Evolutionary conservation across 2,888 invertebrate genomes (phyloP), one percentile per base, ranked within the genome.

Genomic region (Synanthedon formicaeformis): DNA sequence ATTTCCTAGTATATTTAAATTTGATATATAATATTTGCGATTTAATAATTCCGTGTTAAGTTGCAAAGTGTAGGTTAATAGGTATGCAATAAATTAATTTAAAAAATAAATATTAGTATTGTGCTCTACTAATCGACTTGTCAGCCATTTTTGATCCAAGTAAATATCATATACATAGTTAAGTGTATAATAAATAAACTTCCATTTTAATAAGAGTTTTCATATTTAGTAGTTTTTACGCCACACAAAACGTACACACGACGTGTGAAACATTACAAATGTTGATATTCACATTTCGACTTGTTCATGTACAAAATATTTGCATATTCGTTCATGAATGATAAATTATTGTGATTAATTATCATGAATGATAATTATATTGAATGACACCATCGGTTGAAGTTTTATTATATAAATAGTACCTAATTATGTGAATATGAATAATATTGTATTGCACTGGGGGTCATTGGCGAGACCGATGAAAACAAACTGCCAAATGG

Each of bases 151-250:
- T 79, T 78, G 75, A 83, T 74, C 78, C 77, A 78, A 75, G 79
- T 83, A 84, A 83, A 77, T 82, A 80, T 57, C 62, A 69, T 74
- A 75, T 34, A 69, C 71, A 71, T 75, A 72, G 75, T 74, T 78
- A 73, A 70, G 73, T 79, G 73, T 79, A 75, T 81, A 82, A 75
- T 81, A 83, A 83, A 83, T 86, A 34, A 34, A 87, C 86, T 87
- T 86, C 86, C 86, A 87, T 82, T 86, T 82, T 81, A 77, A 71
- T 84, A 83, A 83, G 79, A 75, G 75, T 81, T 83, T 81, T 81
- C 79, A 69, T 81, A 78, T 67, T 18, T 18, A 18, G 75, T 84
- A 83, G 81, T 72, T 66, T 71, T 73, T 82, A 78, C 67, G 76
- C 79, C 81, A 76, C 67, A 23, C 23, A 23, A 23, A 23, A 23